Evolutionary conservation across 2,113 vertebrate species (phyloP), one percentile per base, ranked within the genome.

Genomic region (Mionectes macconnelli): DNA sequence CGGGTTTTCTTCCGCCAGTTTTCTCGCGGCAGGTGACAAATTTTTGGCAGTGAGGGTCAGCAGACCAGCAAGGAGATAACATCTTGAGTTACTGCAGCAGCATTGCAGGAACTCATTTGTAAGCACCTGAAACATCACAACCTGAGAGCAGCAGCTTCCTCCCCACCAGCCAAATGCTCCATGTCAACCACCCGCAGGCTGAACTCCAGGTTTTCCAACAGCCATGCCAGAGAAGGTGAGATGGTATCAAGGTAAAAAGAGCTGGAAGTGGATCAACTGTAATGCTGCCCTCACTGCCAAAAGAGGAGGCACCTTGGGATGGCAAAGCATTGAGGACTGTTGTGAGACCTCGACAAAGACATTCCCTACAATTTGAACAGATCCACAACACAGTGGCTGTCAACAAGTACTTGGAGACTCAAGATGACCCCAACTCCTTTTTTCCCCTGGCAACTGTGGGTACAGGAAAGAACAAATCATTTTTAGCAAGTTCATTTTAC

Each of bases 401-500:
- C 90, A 84, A 4, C 30, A 64, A 40, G 12, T 2, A 42, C 24
- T 21, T 63, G 0, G 0, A 69, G 59, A 70, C 59, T 69, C 37
- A 33, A 47, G 63, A n/a, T 23, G 1, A 8, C 49, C 14, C 2
- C 0, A 4, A n/a, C 20, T n/a, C 35, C 40, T 30, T 53, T 53
- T 39, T 12, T 22, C 24, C 4, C 49, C 31, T 4, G 0, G 0
- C 33, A 86, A 47, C 20, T 40, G 47, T 10, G 0, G 0, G 31
- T 30, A 14, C 11, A 86, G 60, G 42, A 87, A 53, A 80, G 70
- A 49, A 53, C 25, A 78, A 74, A 50, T 27, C 60, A 55, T 19
- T 42, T 50, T 35, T 64, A 60, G 28, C 2, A 59, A n/a, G 37
- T 33, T 69, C 53, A 24, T 50, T 89, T 63, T 4, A 12, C 33